Percentiles rank a stretch among this genome's conserved stretches.
Conservation (phyloP, 2,113 vertebrate species). For the Neolamprologus fasciatus region DNA sequence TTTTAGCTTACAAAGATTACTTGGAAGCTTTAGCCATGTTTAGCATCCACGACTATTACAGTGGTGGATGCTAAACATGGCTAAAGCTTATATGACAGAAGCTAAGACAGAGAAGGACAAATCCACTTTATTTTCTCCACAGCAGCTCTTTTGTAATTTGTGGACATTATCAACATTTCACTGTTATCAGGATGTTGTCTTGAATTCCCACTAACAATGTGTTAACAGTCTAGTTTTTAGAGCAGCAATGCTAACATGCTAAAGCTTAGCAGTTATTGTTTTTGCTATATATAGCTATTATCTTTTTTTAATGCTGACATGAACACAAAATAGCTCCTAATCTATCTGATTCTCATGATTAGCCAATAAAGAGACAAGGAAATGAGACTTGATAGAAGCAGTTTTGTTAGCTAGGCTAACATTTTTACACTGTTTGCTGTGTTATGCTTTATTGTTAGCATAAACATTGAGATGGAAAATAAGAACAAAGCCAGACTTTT, state of each 20-base stretch:
- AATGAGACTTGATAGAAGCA: background rate
- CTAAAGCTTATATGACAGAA: background rate
- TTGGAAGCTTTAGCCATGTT: background rate
- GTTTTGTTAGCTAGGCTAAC: background rate
- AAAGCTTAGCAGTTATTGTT: accelerated
- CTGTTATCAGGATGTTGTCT: background rate
- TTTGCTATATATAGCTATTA: background rate
- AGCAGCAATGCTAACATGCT: background rate
- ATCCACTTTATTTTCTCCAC: background rate
- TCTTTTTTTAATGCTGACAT: background rate
- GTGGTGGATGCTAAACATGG: background rate
- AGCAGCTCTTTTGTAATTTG: background rate
- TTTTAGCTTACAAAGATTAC: background rate
- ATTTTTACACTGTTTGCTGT: background rate
- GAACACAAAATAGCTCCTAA: background rate
- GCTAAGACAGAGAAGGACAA: accelerated
- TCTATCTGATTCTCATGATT: background rate
- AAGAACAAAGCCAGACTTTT: background rate
- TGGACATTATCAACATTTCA: background rate
- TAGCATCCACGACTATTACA: background rate
- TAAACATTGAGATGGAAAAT: background rate
- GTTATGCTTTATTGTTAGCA: too few relatives aligned
- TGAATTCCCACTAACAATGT: background rate
- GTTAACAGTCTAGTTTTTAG: background rate
- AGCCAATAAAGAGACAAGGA: background rate